Evolutionary conservation across 2,113 vertebrate genomes (phyloP).

Genomic region (Carlito syrichta): DNA sequence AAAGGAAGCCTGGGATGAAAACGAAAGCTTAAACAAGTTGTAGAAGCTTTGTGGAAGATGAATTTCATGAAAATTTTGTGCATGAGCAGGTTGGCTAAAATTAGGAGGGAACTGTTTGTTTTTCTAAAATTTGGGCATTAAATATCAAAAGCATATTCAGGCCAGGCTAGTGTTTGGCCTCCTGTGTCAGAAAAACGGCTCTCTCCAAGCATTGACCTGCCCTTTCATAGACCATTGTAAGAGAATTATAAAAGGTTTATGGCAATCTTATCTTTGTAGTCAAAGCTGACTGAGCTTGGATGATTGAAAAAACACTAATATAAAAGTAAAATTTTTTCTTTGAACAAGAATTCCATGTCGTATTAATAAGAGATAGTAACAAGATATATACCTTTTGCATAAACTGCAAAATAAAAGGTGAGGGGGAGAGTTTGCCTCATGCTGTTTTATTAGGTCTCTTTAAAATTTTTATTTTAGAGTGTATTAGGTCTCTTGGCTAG

Average conservation of each 20-base stretch:
- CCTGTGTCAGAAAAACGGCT: neutral
- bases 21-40: neutral
- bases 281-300: neutral
- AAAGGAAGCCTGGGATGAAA: neutral
- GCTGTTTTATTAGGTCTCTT: too few species aligned
- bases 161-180: neutral
- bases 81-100: neutral
- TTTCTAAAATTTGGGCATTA: neutral
- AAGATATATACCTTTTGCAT: neutral
- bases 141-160: neutral
- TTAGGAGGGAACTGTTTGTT: neutral
- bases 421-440: neutral
- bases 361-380: neutral
- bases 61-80: neutral
- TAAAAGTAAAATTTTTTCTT: neutral
- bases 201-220: neutral
- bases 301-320: neutral
- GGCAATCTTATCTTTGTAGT: neutral
- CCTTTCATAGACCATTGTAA: neutral
- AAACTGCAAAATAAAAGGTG: neutral
- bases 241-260: neutral
- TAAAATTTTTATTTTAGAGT: too few species aligned
- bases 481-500: neutral
- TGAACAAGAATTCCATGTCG: neutral
- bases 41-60: neutral